Conservation (phyloP, 1,140 invertebrate species). For the Brachionus rotundiformis region DNA sequence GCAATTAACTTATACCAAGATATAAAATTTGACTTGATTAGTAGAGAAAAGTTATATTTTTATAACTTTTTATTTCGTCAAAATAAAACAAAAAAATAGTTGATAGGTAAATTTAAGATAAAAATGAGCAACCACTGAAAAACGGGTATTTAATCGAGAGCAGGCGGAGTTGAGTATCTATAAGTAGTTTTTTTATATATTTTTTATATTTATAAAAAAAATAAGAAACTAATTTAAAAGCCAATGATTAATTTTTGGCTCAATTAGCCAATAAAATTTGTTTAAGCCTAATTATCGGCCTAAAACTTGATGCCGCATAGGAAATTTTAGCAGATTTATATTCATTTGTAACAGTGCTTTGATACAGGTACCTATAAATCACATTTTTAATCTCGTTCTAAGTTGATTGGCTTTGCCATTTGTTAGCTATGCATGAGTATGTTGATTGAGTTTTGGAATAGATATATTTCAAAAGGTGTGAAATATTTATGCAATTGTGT, state of each 20-base stretch:
- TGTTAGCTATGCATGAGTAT: slow-evolving; percentile 20
- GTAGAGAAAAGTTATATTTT: slow-evolving; percentile 14
- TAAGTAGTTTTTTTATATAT: slow-evolving; percentile 25
- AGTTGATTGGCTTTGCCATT: neutral
- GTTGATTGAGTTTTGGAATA: slow-evolving; percentile 31
- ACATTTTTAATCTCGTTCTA: neutral
- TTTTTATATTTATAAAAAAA: too few relatives aligned
- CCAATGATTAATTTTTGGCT: neutral
- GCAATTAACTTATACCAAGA: too few relatives aligned
- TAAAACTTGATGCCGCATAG: neutral
- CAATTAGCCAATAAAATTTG: neutral
- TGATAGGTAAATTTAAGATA: neutral
- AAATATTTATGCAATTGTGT: slow-evolving; percentile 33
- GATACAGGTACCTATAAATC: slow-evolving; percentile 14
- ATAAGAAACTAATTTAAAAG: neutral
- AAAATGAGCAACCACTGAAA: slow-evolving; percentile 27
- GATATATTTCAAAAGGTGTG: slow-evolving; percentile 44
- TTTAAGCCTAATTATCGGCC: neutral
- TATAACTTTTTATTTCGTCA: slow-evolving; percentile 30
- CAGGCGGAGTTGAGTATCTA: neutral
- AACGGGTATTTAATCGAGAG: slow-evolving; percentile 3
- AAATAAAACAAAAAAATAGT: slow-evolving; percentile 10
- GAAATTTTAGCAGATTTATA: slow-evolving; percentile 37
- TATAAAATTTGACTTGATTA: neutral
- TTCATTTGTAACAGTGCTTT: slow-evolving; percentile 44